A percentile compares a stretch with the other conserved stretches of the same genome.
Evolutionary conservation across 2,113 vertebrate genomes (phyloP).

Genomic region (Mormyrus iriodes): DNA sequence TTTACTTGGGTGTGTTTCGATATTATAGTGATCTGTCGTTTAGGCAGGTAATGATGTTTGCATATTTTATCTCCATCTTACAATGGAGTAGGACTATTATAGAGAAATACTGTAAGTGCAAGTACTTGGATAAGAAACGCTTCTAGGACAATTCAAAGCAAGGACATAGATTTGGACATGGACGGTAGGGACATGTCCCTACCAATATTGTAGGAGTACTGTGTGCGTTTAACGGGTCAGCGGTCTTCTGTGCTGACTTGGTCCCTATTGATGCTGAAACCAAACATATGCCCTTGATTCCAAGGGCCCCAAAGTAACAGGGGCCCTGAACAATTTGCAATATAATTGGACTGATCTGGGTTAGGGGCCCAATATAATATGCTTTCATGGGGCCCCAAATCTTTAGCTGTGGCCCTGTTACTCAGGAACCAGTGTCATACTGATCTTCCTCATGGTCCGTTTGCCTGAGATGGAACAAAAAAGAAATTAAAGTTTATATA

Average conservation of each 20-base stretch:
- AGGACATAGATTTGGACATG: not conserved
- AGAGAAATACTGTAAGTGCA: not conserved
- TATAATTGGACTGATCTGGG: not conserved
- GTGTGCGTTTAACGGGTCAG: not conserved
- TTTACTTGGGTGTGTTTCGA: too few species aligned
- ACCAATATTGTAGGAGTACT: not conserved
- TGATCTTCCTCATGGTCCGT: not conserved
- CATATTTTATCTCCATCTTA: not conserved
- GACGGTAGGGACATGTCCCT: not conserved
- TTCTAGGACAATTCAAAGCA: not conserved
- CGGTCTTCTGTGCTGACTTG: not conserved
- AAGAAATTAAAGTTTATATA: not conserved
- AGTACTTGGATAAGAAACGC: not conserved
- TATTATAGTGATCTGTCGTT: not conserved
- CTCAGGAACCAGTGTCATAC: not conserved
- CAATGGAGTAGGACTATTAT: not conserved
- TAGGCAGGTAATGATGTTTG: not conserved
- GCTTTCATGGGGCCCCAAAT: not conserved
- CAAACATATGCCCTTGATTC: not conserved
- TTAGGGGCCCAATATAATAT: not conserved
- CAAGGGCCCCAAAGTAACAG: not conserved
- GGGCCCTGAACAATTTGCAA: not conserved
- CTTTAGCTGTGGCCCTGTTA: not conserved
- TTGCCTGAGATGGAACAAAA: not conserved
- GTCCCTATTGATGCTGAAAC: not conserved